phyloP scores from a whole-genome alignment of 2,113 vertebrate genomes.

The Hydrochoerus hydrochaeris region DNA sequence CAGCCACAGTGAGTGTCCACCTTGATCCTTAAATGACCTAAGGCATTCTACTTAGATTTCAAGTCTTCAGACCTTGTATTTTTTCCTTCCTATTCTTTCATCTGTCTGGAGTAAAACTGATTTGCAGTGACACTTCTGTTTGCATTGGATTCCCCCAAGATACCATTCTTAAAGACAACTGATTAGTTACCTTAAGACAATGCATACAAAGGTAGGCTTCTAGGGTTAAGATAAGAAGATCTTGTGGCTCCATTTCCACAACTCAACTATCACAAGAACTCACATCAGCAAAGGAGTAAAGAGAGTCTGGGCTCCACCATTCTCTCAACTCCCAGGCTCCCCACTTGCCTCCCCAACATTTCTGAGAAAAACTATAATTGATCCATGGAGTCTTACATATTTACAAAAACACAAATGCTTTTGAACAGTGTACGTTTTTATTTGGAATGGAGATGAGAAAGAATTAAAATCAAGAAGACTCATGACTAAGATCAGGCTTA shows the following conservation, averaged over 20 bases:
- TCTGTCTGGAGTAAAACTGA: not conserved
- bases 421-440: not conserved
- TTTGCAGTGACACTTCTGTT: not conserved
- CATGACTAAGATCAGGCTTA: not conserved
- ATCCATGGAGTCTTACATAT: not conserved
- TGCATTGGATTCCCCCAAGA: not conserved
- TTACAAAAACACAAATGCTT: not conserved
- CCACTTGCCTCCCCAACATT: not conserved
- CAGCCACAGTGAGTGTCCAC: not conserved
- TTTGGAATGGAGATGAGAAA: not conserved
- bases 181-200: not conserved
- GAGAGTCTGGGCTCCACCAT: not conserved
- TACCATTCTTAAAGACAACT: not conserved
- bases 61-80: not conserved
- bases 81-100: not conserved
- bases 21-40: not conserved
- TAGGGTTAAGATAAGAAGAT: not conserved
- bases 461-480: not conserved
- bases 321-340: not conserved
- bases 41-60: not conserved
- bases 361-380: not conserved
- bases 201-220: not conserved
- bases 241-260: not conserved
- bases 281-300: not conserved
- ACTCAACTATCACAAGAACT: not conserved